Base-by-base conservation (phyloP, 2,888 invertebrate species). In the Margaritifera margaritifera region DNA sequence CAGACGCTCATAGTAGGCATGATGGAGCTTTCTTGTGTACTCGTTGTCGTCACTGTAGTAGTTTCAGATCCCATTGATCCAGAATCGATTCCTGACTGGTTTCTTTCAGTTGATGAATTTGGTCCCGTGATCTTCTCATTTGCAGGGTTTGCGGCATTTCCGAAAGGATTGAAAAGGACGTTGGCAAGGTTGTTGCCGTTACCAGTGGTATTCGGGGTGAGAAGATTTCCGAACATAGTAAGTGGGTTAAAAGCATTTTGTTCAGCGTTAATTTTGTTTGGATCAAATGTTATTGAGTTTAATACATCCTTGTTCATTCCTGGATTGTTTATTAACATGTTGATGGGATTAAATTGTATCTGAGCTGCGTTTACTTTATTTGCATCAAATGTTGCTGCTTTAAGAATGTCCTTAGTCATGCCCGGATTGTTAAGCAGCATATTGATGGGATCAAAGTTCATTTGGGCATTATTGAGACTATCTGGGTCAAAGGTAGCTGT, bases 401-500 rank as follows among this genome's bases (percentile, higher is more conserved):
- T 25, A 15, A 75, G 54, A 18, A 62, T 74, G 5, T 65, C 68
- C 53, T 73, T 74, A 57, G 78, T 74, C 55, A 76, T 74, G 2
- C 76, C 78, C 1, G 78, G 72, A 57, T 68, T 72, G 27, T 65
- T 62, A 3, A 25, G 27, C 6, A 75, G 62, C 75, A 75, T 75
- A 8, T 75, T 72, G 50, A 69, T 27, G 6, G 75, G 75, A 50
- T 72, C 71, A 55, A 75, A 66, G 27, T 75, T 68, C 31, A 64
- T 64, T 31, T 64, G 64, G 19, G 64, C 64, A 11, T 63, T 75
- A 55, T 75, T 75, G 6, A 68, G 67, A 18, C 64, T 64, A 61
- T 75, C 62, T 63, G 80, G 78, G 58, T 80, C 74, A 64, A 75
- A 80, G 6, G 62, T 65, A 11, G 73, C 78, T 19, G 68, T 68